Evolutionary conservation across 2,888 invertebrate genomes (phyloP).

Genomic region (Sinotaia quadrata): DNA sequence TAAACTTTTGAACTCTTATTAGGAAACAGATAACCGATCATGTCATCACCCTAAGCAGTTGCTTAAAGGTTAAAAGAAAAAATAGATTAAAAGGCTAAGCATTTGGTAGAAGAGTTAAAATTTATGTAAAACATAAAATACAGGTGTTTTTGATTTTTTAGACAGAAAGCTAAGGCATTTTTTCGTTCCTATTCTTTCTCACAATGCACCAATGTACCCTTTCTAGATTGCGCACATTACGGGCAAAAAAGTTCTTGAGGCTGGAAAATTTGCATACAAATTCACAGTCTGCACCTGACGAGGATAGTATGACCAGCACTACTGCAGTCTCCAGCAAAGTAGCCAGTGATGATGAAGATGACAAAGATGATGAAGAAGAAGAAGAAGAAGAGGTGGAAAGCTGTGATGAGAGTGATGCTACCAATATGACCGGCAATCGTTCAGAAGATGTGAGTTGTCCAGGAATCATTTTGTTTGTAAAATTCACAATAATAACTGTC

Average conservation of each 20-base stretch:
- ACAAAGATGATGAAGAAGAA: slow-evolving; percentile 65
- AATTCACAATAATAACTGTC: not conserved
- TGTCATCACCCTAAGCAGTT: too few relatives aligned
- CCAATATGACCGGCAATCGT: slow-evolving; percentile 48
- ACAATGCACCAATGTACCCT: too few relatives aligned
- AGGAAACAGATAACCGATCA: too few relatives aligned
- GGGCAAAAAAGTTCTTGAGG: slow-evolving; percentile 56
- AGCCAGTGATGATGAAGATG: slow-evolving; percentile 56
- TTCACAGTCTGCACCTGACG: slow-evolving; percentile 31
- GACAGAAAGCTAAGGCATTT: too few relatives aligned
- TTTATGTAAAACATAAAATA: too few relatives aligned
- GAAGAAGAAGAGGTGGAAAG: slow-evolving; percentile 80
- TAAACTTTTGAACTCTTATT: too few relatives aligned
- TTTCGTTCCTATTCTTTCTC: too few relatives aligned
- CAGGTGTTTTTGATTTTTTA: too few relatives aligned
- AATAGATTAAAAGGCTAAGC: too few relatives aligned
- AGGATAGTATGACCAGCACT: slow-evolving; percentile 48
- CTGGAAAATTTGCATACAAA: slow-evolving; percentile 11
- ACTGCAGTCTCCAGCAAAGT: slow-evolving; percentile 42
- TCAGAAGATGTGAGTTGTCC: slow-evolving; percentile 66
- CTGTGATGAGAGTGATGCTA: slow-evolving; percentile 79
- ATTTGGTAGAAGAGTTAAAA: too few relatives aligned
- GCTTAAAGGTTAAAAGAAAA: too few relatives aligned
- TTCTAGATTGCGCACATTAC: slow-evolving; percentile 54
- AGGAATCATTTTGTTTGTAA: not conserved